phyloP scores from a whole-genome alignment of 2,113 vertebrate species.

The Heliornis fulica region DNA sequence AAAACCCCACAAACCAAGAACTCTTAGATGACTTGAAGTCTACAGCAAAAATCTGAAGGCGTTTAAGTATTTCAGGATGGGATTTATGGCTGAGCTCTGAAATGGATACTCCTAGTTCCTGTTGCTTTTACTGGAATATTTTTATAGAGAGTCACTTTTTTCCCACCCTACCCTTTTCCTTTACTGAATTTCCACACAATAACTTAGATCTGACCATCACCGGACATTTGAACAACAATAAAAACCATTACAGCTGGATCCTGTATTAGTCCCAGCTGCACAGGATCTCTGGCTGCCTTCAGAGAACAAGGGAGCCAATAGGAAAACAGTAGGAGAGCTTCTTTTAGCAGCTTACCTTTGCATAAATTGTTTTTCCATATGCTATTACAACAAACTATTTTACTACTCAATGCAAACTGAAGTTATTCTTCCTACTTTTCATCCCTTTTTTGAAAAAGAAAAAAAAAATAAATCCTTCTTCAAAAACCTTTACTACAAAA shows the following conservation, averaged over 20 bases:
- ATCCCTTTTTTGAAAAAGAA: neutral
- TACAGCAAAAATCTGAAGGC: conserved; percentile 46
- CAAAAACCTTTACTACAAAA: conserved; percentile 57
- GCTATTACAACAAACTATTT: neutral
- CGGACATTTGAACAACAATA: conserved; percentile 68
- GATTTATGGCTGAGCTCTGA: conserved; percentile 49
- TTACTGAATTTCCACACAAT: conserved; percentile 75
- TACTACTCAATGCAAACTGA: neutral
- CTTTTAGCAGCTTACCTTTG: neutral
- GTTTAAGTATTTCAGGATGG: conserved; percentile 64
- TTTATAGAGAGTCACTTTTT: conserved; percentile 72
- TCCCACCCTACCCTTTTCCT: conserved; percentile 81
- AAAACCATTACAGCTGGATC: conserved; percentile 71
- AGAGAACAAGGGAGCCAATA: conserved; percentile 3
- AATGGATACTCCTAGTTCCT: conserved; percentile 72
- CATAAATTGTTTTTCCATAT: conserved; percentile 7
- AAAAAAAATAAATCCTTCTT: neutral
- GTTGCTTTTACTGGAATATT: conserved; percentile 71
- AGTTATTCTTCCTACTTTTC: conserved; percentile 33
- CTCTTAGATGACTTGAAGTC: conserved; percentile 8
- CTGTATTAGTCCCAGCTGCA: conserved; percentile 70
- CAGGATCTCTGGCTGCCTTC: conserved; percentile 14
- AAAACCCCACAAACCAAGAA: conserved; percentile 25
- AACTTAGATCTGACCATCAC: conserved; percentile 68
- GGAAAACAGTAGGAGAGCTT: conserved; percentile 5